Conservation (phyloP, 2,888 invertebrate species). For the Steinernema carpocapsae region DNA sequence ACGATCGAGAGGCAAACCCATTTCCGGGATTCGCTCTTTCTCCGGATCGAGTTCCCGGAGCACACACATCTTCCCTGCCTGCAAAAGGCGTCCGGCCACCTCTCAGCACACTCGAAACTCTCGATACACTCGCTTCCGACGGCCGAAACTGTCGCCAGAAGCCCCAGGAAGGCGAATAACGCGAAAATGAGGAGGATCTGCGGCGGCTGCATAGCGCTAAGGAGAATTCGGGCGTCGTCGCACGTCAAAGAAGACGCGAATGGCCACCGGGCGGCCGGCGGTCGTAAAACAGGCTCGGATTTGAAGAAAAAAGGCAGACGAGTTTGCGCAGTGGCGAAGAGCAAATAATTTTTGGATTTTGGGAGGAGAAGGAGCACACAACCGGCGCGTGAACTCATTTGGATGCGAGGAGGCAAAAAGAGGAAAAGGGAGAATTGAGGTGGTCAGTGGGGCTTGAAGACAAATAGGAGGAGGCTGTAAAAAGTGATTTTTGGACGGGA, state of each 20-base stretch:
- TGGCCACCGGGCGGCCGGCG: no score
- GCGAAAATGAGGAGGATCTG: not conserved
- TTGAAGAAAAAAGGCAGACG: conserved; percentile 21
- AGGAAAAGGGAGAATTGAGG: no score
- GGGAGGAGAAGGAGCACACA: not conserved
- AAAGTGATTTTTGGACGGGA: no score
- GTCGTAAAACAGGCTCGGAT: conserved; percentile 24
- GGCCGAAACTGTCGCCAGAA: no score
- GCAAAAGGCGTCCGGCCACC: conserved; percentile 46
- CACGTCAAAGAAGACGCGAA: conserved; percentile 27
- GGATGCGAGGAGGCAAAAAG: no score
- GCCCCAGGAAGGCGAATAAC: not conserved
- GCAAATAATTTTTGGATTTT: not conserved
- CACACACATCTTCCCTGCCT: conserved; percentile 41
- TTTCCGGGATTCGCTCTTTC: conserved; percentile 41
- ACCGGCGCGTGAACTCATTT: no score
- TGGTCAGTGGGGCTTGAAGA: no score
- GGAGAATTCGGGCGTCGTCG: not conserved
- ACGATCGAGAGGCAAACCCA: conserved; percentile 44
- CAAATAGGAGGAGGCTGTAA: no score
- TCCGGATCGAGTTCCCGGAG: conserved; percentile 42
- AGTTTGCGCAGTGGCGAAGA: conserved; percentile 15
- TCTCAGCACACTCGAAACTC: conserved; percentile 40
- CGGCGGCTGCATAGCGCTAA: no score
- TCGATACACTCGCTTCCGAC: conserved; percentile 37